These are phyloP conservation scores for Struthio camelus DNA, from an alignment of 2,113 vertebrate genomes.

Conservation along the genomic window DNA sequence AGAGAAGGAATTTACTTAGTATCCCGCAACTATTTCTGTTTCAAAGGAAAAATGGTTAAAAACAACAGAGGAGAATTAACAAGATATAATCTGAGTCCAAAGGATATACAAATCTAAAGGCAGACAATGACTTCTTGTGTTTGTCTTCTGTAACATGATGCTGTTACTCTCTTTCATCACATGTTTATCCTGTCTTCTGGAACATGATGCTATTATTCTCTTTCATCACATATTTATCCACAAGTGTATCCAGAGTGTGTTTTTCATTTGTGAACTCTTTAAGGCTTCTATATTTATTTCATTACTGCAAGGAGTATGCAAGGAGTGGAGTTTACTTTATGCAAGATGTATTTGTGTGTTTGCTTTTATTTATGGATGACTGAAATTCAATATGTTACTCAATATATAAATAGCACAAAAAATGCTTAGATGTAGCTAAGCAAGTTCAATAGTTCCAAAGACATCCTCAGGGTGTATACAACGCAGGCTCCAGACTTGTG, in stretches of 20 bases:
- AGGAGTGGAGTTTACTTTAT: background rate
- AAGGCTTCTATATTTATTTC: background rate
- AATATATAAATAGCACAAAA: background rate
- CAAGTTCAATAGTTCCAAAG: background rate
- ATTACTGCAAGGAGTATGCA: background rate
- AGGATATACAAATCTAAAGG: background rate
- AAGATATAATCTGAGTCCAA: background rate
- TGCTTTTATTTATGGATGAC: slow-evolving; percentile 3
- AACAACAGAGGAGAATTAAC: background rate
- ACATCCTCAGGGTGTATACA: background rate
- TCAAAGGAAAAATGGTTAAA: background rate
- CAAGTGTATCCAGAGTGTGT: background rate
- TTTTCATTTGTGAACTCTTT: background rate
- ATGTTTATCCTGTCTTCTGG: background rate
- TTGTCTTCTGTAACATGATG: background rate
- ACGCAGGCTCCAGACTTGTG: background rate
- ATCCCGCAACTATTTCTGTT: background rate
- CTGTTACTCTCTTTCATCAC: background rate
- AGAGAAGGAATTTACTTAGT: background rate
- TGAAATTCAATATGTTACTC: background rate
- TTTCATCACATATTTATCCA: background rate
- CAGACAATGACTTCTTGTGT: background rate
- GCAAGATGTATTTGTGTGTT: background rate
- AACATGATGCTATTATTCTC: background rate
- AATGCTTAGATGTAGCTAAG: background rate